Base-by-base conservation (phyloP, 2,797 vertebrate genomes). In the Tenualosa thibaudeaui region DNA sequence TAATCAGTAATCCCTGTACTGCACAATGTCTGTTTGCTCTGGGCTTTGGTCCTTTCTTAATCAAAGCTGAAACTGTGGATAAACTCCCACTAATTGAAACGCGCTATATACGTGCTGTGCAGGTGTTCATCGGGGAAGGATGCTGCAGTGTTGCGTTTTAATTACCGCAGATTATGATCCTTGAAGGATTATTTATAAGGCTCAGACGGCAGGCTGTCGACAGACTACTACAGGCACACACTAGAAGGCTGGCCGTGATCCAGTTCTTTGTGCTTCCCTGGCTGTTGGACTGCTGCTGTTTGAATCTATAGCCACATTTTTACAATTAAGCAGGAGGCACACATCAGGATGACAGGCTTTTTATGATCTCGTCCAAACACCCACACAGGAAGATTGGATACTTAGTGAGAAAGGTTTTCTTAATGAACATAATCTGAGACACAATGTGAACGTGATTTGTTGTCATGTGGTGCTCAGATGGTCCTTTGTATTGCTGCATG, bases 151-250 rank as follows among this genome's bases (percentile, higher is more conserved):
- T 86, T 84, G 68, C 84, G 82, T 86, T 85, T 87, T 89, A 88
- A 90, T 90, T 89, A 90, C n/a, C 17, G 5, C 6, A 71, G 84
- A 89, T 87, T 85, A 86, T 75, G 83, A 78, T 83, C 75, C 65
- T 86, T 85, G 82, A 88, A 86, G 85, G 85, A 78, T 84, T 65
- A 83, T 82, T 85, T 85, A 82, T 86, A 82, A 83, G 81, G 81
- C 78, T 68, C 71, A 50, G 46, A 31, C 50, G 58, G 81, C 87
- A 85, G 87, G 85, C 87, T 88, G 85, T 68, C 81, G 54, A 78
- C 43, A 46, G 19, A 17, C 71, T 85, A n/a, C n/a, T n/a, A n/a
- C 17, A 19, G 37, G 43, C 17, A 13, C 3, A 31, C 75, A 7
- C 54, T 4, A 83, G 65, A 81, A 84, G 86, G 56, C 84, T 85